Conservation (phyloP, 2,113 vertebrate genomes). For the Lagopus leucura region DNA sequence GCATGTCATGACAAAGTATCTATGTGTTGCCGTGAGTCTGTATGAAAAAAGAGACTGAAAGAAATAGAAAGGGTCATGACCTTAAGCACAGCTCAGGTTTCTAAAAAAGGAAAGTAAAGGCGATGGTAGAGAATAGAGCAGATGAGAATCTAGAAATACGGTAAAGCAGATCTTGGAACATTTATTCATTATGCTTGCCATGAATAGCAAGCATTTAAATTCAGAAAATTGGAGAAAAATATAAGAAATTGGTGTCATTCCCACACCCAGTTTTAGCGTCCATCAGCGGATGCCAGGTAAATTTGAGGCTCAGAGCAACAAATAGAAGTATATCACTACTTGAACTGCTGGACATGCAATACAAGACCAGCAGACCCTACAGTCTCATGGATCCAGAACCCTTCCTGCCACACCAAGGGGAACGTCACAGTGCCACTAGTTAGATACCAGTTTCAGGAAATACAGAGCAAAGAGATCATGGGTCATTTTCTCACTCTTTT, state of each 20-base stretch:
- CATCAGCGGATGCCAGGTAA: neutral
- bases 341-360: neutral
- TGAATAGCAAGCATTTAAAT: neutral
- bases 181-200: neutral
- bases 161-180: neutral
- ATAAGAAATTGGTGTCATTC: neutral
- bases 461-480: neutral
- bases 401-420: neutral
- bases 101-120: neutral
- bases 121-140: neutral
- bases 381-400: neutral
- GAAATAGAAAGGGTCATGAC: neutral
- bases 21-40: neutral
- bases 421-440: neutral
- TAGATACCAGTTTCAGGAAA: neutral
- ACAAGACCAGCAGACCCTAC: neutral
- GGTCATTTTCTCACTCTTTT: neutral
- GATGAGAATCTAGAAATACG: neutral
- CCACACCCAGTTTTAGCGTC: neutral
- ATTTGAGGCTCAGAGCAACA: neutral
- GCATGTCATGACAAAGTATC: neutral
- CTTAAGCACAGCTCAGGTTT: neutral
- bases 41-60: neutral
- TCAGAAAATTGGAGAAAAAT: neutral
- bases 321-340: neutral